Conservation (phyloP, 2,113 vertebrate species). For the Grantiella picta region DNA sequence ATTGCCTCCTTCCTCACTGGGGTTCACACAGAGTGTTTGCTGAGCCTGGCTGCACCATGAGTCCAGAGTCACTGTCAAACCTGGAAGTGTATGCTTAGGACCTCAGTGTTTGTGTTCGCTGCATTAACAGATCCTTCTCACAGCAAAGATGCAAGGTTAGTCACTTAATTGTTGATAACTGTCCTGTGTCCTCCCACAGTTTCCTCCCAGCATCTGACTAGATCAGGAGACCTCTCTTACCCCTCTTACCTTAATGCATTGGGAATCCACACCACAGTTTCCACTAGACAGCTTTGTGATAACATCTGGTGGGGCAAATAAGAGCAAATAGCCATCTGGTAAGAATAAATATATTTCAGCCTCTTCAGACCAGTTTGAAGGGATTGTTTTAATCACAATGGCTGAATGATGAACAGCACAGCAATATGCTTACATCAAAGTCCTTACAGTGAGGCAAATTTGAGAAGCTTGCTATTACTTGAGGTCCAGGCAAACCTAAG, state of each 20-base stretch:
- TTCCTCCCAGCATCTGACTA: not conserved
- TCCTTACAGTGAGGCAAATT: not conserved
- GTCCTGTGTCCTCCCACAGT: not conserved
- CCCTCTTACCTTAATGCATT: not conserved
- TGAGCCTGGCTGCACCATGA: not conserved
- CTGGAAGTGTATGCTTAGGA: not conserved
- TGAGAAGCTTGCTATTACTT: not conserved
- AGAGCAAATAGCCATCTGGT: not conserved
- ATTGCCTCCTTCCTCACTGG: not conserved
- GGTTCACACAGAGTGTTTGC: not conserved
- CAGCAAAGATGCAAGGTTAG: not conserved
- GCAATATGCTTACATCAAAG: not conserved
- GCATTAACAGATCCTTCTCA: not conserved
- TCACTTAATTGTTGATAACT: not conserved
- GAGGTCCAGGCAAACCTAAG: not conserved
- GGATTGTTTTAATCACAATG: not conserved
- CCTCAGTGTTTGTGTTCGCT: rapidly evolving
- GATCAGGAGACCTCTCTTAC: not conserved
- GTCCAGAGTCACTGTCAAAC: not conserved
- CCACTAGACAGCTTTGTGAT: not conserved
- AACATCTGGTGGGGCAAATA: not conserved
- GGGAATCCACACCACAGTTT: not conserved
- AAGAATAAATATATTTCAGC: not conserved
- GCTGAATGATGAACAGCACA: not conserved
- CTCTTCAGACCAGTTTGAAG: not conserved